Base-by-base conservation (phyloP, 2,113 vertebrate genomes). In the Microcebus griseorufus region DNA sequence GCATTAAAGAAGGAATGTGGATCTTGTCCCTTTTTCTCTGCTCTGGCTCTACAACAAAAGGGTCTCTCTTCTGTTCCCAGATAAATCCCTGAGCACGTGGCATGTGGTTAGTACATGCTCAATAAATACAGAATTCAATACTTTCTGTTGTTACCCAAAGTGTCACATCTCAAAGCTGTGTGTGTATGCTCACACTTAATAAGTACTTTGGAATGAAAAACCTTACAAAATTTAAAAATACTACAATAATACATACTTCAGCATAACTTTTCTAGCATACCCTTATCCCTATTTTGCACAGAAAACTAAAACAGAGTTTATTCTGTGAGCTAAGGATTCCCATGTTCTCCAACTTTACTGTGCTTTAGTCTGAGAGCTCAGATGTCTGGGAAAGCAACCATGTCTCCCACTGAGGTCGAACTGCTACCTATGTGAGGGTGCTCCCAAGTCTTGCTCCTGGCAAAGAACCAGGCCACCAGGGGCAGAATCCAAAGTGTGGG, bases 341-440 rank as follows among this genome's bases (percentile, higher is more conserved):
- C 73, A 16, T 82, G 75, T 94, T 93, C 92, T 90, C 78, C 18
- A 8, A 27, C 14, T 48, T 93, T 2, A 4, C 69, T 53, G 20
- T 22, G 29, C 39, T 72, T 65, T 83, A 94, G 70, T 9, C 0
- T 60, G 34, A 94, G 88, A 90, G 93, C 65, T 94, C 42, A 67
- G 0, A n/a, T 90, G 80, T 87, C 95, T 97, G 96, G 96, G 97
- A 98, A 98, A 98, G 93, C 79, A 58, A 91, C 92, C 87, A 89
- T 81, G 55, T 96, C 95, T 93, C 94, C 97, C 51, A 58, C 87
- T 87, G 94, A 97, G 97, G 97, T 97, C 98, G 96, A 96, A 97
- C 97, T 96, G 97, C 93, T 96, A 72, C 92, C 79, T 65, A 60
- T 37, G 75, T 97, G 90, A 97, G 97, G 96, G 96, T 79, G 81